Base-by-base conservation (phyloP, 2,113 vertebrate genomes). In the Dromas ardeola region DNA sequence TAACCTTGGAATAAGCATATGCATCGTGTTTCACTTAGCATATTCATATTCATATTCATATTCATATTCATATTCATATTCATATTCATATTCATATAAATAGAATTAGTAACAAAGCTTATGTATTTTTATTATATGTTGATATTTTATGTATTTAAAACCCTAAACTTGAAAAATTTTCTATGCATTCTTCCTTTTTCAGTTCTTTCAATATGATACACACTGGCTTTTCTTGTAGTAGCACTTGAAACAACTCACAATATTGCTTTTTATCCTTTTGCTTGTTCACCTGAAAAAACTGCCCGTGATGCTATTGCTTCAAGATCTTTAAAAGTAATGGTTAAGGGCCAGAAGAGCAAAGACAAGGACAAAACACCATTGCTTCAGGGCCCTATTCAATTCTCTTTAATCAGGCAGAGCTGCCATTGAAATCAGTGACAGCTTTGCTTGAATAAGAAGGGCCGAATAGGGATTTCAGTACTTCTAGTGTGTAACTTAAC, bases 391-490 rank as follows among this genome's bases (percentile, higher is more conserved):
- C 50, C 66, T 91, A 61, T 79, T 95, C 70, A 80, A 69, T 72
- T 90, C 66, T 91, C 87, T 96, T 94, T 94, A 94, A 94, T 96
- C 81, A 94, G 87, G 62, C 38, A 71, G 50, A 71, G 52, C 36
- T 95, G 69, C 86, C 69, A 79, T 56, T 94, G 89, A 93, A 96
- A 95, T 81, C 88, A 78, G 62, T 93, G 80, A 94, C 86, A 96
- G 80, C 73, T 92, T 85, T 91, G 61, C 82, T 78, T 65, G 56
- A 95, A 43, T 52, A 86, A 91, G 69, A 92, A 90, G 56, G 43
- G 72, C 11, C 12, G 12, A 91, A 84, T 50, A 90, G 67, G 63
- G 76, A 95, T 85, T 95, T 95, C 49, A 59, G 49, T 50, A 15
- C 32, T 81, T 69, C 32, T 32, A 69, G 19, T 13, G 2, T 81